Percentiles rank a stretch among this genome's conserved stretches.
Evolutionary conservation across 2,113 vertebrate genomes (phyloP).

Genomic region (Eidolon helvum): DNA sequence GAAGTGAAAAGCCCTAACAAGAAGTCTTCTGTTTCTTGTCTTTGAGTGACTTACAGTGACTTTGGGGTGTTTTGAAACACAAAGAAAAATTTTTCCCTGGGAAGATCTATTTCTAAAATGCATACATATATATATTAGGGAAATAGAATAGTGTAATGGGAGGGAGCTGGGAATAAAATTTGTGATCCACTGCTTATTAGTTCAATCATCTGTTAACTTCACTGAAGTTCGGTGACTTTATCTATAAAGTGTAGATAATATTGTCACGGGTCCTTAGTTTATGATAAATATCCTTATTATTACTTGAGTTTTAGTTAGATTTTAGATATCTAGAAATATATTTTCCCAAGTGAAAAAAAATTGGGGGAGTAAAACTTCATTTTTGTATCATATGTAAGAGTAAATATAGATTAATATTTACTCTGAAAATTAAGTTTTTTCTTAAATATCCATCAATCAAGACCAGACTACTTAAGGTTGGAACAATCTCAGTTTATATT

Average conservation of each 20-base stretch:
- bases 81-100: not conserved
- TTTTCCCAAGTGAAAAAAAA: not conserved
- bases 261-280: not conserved
- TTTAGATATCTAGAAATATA: not conserved
- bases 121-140: not conserved
- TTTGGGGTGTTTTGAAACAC: not conserved
- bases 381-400: not conserved
- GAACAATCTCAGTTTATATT: not conserved
- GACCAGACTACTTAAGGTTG: not conserved
- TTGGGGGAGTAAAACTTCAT: not conserved
- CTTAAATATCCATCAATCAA: not conserved
- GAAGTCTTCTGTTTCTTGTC: not conserved
- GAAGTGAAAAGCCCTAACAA: not conserved
- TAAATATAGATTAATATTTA: not conserved
- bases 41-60: not conserved
- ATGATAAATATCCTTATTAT: not conserved
- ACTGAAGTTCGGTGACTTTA: not conserved
- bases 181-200: not conserved
- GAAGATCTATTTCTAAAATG: slow-evolving; percentile 3
- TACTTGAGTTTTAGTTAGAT: not conserved
- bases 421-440: not conserved
- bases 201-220: not conserved
- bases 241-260: not conserved
- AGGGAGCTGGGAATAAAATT: not conserved
- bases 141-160: not conserved